Percentiles rank a stretch among this genome's conserved stretches.
phyloP scores from a whole-genome alignment of 1,140 invertebrate species.

The Helicoverpa armigera region DNA sequence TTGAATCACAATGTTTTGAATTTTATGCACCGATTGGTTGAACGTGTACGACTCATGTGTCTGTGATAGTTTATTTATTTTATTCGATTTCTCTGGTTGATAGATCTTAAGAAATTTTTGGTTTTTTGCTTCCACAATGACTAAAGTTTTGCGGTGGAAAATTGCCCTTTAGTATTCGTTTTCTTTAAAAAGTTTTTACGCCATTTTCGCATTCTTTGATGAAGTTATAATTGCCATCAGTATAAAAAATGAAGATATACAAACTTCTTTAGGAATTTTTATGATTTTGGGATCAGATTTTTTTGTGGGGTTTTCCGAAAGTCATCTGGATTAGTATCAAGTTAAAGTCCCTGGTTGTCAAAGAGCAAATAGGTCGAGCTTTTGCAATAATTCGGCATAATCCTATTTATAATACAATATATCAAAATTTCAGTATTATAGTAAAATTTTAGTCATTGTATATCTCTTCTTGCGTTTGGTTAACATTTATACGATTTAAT shows the following conservation, averaged over 20 bases:
- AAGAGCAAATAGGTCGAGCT: not conserved
- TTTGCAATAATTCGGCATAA: slow-evolving; percentile 20
- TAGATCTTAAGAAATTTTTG: slow-evolving; percentile 64
- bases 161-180: not conserved
- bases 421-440: slow-evolving; percentile 54
- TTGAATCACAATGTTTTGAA: slow-evolving; percentile 59
- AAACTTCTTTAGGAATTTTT: too few relatives aligned
- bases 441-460: slow-evolving; percentile 79
- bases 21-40: slow-evolving; percentile 72
- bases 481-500: slow-evolving; percentile 55
- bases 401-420: not conserved
- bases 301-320: too few relatives aligned
- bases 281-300: too few relatives aligned
- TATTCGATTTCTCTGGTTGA: slow-evolving; percentile 59
- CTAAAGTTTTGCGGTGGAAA: slow-evolving; percentile 69
- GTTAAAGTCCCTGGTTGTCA: not conserved
- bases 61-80: slow-evolving; percentile 85
- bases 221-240: too few relatives aligned
- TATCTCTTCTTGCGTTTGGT: slow-evolving; percentile 60
- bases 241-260: too few relatives aligned
- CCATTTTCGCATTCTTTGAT: not conserved
- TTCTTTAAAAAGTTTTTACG: not conserved
- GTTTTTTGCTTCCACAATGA: slow-evolving; percentile 66
- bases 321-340: not conserved
- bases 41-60: slow-evolving; percentile 79